Base-by-base conservation (phyloP, 2,113 vertebrate genomes). In the Eudyptes chrysolophus region DNA sequence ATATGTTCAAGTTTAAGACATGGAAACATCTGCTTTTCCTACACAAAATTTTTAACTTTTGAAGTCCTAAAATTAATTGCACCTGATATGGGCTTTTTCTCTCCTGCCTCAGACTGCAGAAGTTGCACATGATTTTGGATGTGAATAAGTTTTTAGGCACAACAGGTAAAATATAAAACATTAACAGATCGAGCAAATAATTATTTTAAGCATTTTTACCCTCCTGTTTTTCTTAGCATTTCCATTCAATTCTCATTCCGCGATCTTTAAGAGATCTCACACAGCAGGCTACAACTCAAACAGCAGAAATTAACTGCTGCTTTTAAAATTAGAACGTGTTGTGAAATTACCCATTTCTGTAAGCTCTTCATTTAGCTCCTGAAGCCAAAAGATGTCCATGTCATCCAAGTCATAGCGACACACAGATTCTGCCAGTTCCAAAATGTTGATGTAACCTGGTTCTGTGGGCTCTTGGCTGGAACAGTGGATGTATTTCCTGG, bases 331-430 rank as follows among this genome's bases (percentile, higher is more conserved):
- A 79, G 79, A 79, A 83, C 0, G 5, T 62, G 70, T 72, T 87
- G 81, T 75, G 80, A 85, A 69, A 81, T 98, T 97, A 99, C 99
- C 99, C 99, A 99, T 99, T 90, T 98, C 97, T 40, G 95, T 89
- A 29, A 99, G 99, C 88, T 99, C 99, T 42, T 95, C 97, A 97
- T 99, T 99, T 92, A 99, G 98, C 27, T 98, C 89, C 54, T 98
- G 98, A 62, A 99, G 99, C 99, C 99, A 99, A 95, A 98, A 98
- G 36, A 99, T 98, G 95, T 99, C 99, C 98, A 99, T 98, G 85
- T 99, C 99, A 71, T 99, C 99, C 97, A 99, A 98, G 87, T 99
- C 99, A 84, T 99, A 99, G 91, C 99, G 99, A 96, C 99, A 99
- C 98, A 99, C 98, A 94, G 98, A 98, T 97, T 99, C 99, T 4